Evolutionary conservation across 2,797 vertebrate genomes (phyloP).

Genomic region (Coilia nasus): DNA sequence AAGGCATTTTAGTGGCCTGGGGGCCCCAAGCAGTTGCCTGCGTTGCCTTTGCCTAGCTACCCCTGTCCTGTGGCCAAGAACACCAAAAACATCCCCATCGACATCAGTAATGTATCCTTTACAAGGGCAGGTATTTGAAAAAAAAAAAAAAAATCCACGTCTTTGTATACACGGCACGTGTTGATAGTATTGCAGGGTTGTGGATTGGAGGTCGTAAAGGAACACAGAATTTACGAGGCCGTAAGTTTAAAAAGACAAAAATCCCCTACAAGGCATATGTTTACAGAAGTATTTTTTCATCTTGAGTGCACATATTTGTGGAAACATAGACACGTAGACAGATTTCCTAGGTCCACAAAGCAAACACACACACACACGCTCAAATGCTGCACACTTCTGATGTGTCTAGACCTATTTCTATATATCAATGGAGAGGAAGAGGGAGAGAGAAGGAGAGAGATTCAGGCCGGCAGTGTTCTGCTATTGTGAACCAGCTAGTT

Average conservation of each 20-base stretch:
- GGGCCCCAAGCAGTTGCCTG: too few relatives aligned
- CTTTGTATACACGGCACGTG: not conserved
- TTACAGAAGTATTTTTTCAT: not conserved
- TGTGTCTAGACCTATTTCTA: too few relatives aligned
- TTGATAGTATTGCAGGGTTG: not conserved
- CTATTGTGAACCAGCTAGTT: not conserved
- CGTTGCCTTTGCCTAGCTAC: not conserved
- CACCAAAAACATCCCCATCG: not conserved
- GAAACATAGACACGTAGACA: not conserved
- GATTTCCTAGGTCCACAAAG: not conserved
- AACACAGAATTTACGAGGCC: not conserved
- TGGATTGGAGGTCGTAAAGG: not conserved
- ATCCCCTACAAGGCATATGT: not conserved
- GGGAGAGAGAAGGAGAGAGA: too few relatives aligned
- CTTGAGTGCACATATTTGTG: not conserved
- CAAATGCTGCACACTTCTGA: too few relatives aligned
- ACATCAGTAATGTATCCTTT: not conserved
- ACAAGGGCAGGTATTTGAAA: not conserved
- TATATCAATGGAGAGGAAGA: too few relatives aligned
- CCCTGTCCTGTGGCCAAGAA: not conserved
- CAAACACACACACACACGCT: not conserved
- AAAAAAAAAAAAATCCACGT: not conserved
- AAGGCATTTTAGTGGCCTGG: too few relatives aligned
- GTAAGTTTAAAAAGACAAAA: not conserved
- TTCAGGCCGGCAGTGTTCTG: not conserved